A percentile compares a stretch with the other conserved stretches of the same genome.
Evolutionary conservation across 2,797 vertebrate species (phyloP).

Genomic region (Periparus ater): DNA sequence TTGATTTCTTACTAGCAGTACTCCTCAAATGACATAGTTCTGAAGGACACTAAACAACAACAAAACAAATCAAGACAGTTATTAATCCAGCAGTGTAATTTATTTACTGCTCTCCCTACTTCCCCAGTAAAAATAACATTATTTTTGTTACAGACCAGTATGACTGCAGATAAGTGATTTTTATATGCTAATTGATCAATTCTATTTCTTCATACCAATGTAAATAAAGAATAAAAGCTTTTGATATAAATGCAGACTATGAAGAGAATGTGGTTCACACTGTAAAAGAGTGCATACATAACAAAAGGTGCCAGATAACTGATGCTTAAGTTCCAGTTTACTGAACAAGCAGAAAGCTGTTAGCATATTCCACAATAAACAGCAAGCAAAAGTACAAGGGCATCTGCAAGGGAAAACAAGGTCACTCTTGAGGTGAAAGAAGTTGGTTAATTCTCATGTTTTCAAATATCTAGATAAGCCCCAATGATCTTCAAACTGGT

Average conservation of each 20-base stretch:
- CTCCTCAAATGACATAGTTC: not conserved
- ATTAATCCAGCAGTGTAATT: not conserved
- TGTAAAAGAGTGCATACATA: not conserved
- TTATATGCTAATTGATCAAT: not conserved
- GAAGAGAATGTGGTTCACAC: not conserved
- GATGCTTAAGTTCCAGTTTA: not conserved
- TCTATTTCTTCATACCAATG: not conserved
- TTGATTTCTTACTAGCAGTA: conserved; percentile 9
- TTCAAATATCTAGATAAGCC: not conserved
- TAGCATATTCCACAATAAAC: not conserved
- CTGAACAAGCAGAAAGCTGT: not conserved
- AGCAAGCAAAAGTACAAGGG: not conserved
- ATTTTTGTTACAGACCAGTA: not conserved
- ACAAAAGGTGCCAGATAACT: not conserved
- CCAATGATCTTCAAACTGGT: not conserved
- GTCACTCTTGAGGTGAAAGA: not conserved
- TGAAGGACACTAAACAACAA: conserved; percentile 7
- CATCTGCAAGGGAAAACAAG: not conserved
- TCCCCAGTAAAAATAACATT: not conserved
- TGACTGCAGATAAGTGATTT: not conserved
- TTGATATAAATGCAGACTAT: not conserved
- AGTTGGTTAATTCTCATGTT: not conserved
- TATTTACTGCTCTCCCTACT: not conserved
- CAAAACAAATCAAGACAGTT: not conserved
- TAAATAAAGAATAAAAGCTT: not conserved